Base-by-base conservation (phyloP, 2,113 vertebrate genomes). In the Rhinolophus sinicus region DNA sequence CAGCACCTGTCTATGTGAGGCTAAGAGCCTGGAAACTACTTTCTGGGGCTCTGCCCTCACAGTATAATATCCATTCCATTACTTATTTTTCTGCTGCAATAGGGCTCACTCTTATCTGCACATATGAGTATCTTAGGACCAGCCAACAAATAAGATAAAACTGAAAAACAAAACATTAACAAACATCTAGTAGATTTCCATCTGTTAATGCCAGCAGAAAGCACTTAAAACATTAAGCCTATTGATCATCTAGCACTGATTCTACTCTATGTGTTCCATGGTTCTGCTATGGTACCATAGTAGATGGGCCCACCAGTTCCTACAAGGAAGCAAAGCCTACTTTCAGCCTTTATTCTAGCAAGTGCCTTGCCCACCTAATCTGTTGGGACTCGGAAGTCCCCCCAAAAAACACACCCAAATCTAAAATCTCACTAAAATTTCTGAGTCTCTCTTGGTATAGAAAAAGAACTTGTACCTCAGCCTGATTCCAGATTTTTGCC, bases 161-260 rank as follows among this genome's bases (percentile, higher is more conserved):
- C 67, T 86, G 21, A 65, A 80, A 93, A 90, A 47, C 73, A 82
- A 65, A 70, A 70, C 47, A 44, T 13, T 88, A 69, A 56, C 24
- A 75, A 67, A 84, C 81, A 82, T 52, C 50, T 50, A 52, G 88
- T 94, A 54, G 30, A 88, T 96, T 88, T 96, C 11, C 86, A 90
- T 86, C 47, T 87, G 86, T 15, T 22, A 75, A 69, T 75, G 13
- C 60, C 52, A 88, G 67, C 22, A 83, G 54, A 84, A 89, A 40
- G 38, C 21, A 81, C 75, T 91, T 90, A 73, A 86, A 96, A 94
- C n/a, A 69, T 58, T 87, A 69, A 80, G n/a, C 11, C 8, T 80
- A 93, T 8, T 86, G 21, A 86, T 86, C 60, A 90, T 28, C 22
- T 62, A 89, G 18, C n/a, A 93, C 13, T 84, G 21, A 93, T 67